Conservation (phyloP, 2,113 vertebrate species). For the Hydropotes inermis region DNA sequence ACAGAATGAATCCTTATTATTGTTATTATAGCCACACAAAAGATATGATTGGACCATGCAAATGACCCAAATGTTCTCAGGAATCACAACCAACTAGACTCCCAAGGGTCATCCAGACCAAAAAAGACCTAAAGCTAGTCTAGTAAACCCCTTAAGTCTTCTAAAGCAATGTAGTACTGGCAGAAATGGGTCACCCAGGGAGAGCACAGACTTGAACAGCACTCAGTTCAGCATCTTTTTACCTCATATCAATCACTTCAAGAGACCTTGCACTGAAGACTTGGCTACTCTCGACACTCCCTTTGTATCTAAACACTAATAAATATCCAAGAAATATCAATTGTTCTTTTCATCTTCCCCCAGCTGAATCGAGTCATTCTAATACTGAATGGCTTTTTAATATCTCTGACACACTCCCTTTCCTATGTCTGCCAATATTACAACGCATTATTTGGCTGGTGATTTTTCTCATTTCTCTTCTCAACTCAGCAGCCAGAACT, state of each 20-base stretch:
- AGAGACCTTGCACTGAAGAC: not conserved
- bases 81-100: not conserved
- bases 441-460: conserved; percentile 56
- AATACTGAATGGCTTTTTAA: conserved; percentile 52
- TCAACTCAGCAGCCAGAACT: conserved; percentile 48
- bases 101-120: not conserved
- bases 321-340: conserved; percentile 41
- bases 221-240: conserved; percentile 7
- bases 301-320: conserved; percentile 36
- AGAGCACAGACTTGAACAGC: not conserved
- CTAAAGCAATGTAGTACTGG: not conserved
- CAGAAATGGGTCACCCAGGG: not conserved
- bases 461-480: conserved; percentile 55
- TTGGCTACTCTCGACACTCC: not conserved
- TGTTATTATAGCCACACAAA: not conserved
- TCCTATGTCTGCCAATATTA: conserved; percentile 59
- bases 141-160: not conserved
- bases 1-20: not conserved
- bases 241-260: not conserved
- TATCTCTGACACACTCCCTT: conserved; percentile 46
- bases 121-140: not conserved
- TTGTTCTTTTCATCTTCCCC: conserved; percentile 52
- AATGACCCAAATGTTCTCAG: not conserved
- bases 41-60: not conserved
- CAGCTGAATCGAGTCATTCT: conserved; percentile 28